Evolutionary conservation across 2,113 vertebrate species (phyloP).

Genomic region (Pollimyrus isidori): DNA sequence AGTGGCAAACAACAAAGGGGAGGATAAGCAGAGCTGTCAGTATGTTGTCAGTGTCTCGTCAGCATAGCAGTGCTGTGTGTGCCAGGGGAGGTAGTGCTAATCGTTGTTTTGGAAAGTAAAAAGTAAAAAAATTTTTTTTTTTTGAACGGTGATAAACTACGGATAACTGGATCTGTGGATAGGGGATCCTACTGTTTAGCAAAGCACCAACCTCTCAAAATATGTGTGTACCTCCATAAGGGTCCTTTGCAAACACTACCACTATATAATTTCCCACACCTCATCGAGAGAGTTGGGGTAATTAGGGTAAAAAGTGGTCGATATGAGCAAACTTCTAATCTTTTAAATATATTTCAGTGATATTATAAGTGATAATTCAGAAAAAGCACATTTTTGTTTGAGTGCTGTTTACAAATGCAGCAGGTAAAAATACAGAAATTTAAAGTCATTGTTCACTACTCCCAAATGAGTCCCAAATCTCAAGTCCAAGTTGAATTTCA

Average conservation of each 20-base stretch:
- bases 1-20: not conserved
- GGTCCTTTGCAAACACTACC: not conserved
- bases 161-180: not conserved
- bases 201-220: not conserved
- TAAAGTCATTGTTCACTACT: not conserved
- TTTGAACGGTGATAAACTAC: not conserved
- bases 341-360: not conserved
- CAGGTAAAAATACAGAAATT: not conserved
- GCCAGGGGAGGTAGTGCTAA: not conserved
- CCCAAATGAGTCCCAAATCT: not conserved
- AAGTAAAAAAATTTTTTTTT: not conserved
- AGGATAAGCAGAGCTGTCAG: not conserved
- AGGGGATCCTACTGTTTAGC: not conserved
- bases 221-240: not conserved
- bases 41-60: not conserved
- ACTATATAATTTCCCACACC: not conserved
- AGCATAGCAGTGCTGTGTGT: not conserved
- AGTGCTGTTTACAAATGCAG: not conserved
- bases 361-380: not conserved
- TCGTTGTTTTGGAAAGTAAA: not conserved
- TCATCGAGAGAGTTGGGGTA: not conserved
- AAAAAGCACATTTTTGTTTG: not conserved
- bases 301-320: not conserved
- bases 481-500: too few species aligned
- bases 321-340: not conserved